Percentiles rank a stretch among this genome's conserved stretches.
Evolutionary conservation across 2,888 invertebrate genomes (phyloP).

Genomic region (Apamea crenata): DNA sequence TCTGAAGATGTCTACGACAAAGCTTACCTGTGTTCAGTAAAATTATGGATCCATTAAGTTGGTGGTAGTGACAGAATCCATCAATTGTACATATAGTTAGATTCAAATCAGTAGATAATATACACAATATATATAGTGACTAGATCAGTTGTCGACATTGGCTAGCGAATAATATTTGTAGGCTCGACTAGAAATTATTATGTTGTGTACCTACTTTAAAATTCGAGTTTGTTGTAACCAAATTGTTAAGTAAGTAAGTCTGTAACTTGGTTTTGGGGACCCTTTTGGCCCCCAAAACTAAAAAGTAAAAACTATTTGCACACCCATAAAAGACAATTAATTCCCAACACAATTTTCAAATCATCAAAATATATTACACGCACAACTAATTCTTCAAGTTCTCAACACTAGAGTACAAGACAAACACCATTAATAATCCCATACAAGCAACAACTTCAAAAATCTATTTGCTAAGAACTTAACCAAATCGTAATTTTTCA

Average conservation of each 20-base stretch:
- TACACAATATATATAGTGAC: background rate
- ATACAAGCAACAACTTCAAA: constrained; percentile 65
- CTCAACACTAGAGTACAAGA: constrained; percentile 66
- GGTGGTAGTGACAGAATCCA: background rate
- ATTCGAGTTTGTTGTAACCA: background rate
- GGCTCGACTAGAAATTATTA: background rate
- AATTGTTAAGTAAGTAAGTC: background rate
- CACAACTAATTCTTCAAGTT: constrained; percentile 58
- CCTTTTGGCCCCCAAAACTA: background rate
- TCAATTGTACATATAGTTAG: background rate
- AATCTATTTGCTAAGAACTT: constrained; percentile 77
- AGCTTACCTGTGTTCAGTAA: background rate
- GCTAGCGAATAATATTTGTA: background rate
- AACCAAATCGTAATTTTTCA: constrained; percentile 88
- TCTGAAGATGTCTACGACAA: background rate
- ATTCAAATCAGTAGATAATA: background rate
- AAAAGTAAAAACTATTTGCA: background rate
- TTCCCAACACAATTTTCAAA: constrained; percentile 33
- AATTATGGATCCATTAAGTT: background rate
- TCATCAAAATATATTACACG: constrained; percentile 49
- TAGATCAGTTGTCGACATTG: background rate
- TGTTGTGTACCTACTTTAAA: background rate
- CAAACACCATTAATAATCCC: constrained; percentile 78
- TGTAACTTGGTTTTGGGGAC: too few species aligned
- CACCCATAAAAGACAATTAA: background rate